Percentiles rank a stretch among this genome's conserved stretches.
Evolutionary conservation across 2,113 vertebrate genomes (phyloP).

Genomic region (Melanostigma gelatinosum): DNA sequence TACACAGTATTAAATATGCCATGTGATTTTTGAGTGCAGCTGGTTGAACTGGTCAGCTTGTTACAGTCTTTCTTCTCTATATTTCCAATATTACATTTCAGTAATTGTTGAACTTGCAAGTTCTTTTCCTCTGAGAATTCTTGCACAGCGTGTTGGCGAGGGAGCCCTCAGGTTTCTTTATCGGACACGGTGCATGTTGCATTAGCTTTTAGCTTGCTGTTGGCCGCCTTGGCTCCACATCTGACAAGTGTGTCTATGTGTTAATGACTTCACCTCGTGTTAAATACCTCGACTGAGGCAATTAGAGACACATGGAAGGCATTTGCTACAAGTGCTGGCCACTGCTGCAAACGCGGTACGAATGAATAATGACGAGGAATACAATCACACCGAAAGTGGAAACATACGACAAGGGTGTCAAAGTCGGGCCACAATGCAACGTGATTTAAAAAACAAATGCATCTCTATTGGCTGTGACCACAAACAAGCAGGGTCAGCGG

Average conservation of each 20-base stretch:
- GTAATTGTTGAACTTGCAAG: neutral
- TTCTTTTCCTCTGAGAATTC: neutral
- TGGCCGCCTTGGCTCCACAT: conserved; percentile 62
- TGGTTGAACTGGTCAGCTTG: neutral
- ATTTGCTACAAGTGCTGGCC: conserved; percentile 87
- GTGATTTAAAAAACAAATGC: conserved; percentile 80
- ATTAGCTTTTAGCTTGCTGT: conserved; percentile 3
- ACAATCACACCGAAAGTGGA: conserved; percentile 95
- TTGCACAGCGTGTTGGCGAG: neutral
- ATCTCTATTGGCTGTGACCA: conserved; percentile 46
- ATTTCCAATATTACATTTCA: neutral
- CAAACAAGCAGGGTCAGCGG: conserved; percentile 24
- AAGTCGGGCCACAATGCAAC: conserved; percentile 85
- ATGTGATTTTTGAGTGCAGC: neutral
- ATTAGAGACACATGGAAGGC: conserved; percentile 91
- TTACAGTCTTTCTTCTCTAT: neutral
- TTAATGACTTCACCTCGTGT: conserved; percentile 79
- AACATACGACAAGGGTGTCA: conserved; percentile 89
- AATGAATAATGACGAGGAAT: conserved; percentile 91
- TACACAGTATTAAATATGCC: neutral
- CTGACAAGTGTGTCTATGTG: conserved; percentile 70
- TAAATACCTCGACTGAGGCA: conserved; percentile 71
- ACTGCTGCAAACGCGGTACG: conserved; percentile 90
- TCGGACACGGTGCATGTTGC: neutral
- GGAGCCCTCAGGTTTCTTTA: neutral